Base-by-base conservation (phyloP, 1,140 invertebrate species). In the Frieseomelitta varia region DNA sequence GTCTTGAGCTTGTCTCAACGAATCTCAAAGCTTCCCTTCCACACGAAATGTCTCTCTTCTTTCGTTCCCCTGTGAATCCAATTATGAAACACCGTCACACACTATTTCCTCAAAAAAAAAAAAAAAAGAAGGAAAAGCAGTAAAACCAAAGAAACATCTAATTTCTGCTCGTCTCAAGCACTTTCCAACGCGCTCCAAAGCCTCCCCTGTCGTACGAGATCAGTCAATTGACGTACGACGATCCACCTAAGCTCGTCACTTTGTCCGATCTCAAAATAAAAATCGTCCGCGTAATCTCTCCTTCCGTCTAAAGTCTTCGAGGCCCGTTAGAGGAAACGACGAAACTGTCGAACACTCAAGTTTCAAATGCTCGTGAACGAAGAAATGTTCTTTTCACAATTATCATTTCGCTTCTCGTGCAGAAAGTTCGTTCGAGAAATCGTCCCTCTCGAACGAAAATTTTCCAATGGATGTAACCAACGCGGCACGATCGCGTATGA, bases 221-320 rank as follows among this genome's bases (percentile, higher is more conserved):
- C 67, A n/a, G n/a, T n/a, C 67, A 39, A 69, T 69, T 69, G n/a
- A 69, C 34, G 4, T 30, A 2, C 34, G 67, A 39, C 10, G n/a
- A 69, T 1, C 21, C 67, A 39, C 24, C 19, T 8, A 24, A 68
- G 11, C 14, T 72, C 69, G 2, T 47, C 17, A 21, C 24, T 27
- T 19, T 10, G 10, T 34, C 17, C 17, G n/a, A 30, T n/a, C 72
- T 55, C 2, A 39, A 77, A 77, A 77, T 77, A 63, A 77, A 77
- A 47, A 47, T 27, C 34, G 6, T 30, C 27, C 12, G 34, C 34
- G 34, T 39, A 39, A 39, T 47, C 39, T 47, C 8, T 47, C 10
- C 39, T 8, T 47, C 39, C 0, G 39, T 47, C 6, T 47, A 47
- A 47, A 8, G 39, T 47, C 39, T 47, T 0, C 8, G 39, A 47